A percentile compares a stretch with the other conserved stretches of the same genome.
Evolutionary conservation across 2,888 invertebrate genomes (phyloP).

Genomic region (Sminthurinus aureus): DNA sequence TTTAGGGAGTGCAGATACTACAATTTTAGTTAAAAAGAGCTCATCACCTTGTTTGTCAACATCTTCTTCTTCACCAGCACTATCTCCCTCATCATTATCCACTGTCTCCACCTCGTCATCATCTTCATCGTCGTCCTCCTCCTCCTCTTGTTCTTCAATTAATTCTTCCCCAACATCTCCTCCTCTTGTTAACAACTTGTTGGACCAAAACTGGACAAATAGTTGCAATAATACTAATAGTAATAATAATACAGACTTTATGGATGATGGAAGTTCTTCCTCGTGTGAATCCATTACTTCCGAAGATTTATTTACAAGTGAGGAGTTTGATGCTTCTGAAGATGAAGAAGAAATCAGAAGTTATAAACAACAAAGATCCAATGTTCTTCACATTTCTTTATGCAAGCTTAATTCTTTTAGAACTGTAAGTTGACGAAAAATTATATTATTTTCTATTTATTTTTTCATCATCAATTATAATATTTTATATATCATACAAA

Average conservation of each 20-base stretch:
- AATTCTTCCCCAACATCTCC: not conserved
- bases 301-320: slow-evolving; percentile 59
- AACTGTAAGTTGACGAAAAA: slow-evolving; percentile 58
- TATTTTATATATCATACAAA: no score
- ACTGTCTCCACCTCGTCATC: not conserved
- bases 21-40: slow-evolving; percentile 53
- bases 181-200: not conserved
- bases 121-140: not conserved
- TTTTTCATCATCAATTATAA: no score
- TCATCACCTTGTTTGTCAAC: not conserved
- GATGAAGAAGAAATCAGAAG: slow-evolving; percentile 59
- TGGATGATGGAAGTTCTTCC: slow-evolving; percentile 57
- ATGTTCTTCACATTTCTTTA: slow-evolving; percentile 65
- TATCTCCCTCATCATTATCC: not conserved
- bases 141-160: not conserved
- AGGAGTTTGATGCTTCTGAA: slow-evolving; percentile 56
- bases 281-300: slow-evolving; percentile 58
- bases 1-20: slow-evolving; percentile 56
- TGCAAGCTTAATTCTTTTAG: slow-evolving; percentile 64
- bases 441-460: not conserved
- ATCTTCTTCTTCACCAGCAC: not conserved
- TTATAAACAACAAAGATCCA: slow-evolving; percentile 63
- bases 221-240: slow-evolving; percentile 44
- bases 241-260: slow-evolving; percentile 49
- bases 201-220: slow-evolving; percentile 35